Base-by-base conservation (phyloP, 2,888 invertebrate genomes). In the Dynastes grantii region DNA sequence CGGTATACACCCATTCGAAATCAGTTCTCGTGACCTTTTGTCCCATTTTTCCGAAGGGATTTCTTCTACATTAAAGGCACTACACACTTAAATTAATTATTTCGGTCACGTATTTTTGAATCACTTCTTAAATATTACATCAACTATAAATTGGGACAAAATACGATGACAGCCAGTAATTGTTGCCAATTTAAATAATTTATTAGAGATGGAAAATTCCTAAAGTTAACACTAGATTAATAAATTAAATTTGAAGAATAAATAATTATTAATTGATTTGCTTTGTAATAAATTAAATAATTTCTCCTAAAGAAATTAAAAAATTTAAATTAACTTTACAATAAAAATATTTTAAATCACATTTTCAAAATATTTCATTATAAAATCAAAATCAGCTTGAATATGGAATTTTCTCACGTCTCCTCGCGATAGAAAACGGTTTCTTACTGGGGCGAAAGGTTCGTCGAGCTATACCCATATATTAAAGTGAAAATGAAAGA, bases 1-100 rank as follows among this genome's bases (percentile, higher is more conserved):
- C 98, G 0, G 97, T 97, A 85, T 97, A 97, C 58, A 94, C 93
- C 99, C 99, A 99, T 88, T 99, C 98, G 87, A 98, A 99, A 90
- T 99, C 98, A 0, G 93, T 95, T 85, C 97, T 93, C 29, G 98
- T 97, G 65, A 98, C 98, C 86, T 93, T 93, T 84, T 97, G 97
- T 80, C 99, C 99, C 99, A 99, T 99, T 84, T 86, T 90, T 82
- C 58, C 9, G 61, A 55, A 40, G 22, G 11, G 11, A 37, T 11
- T 45, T 45, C 45, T 45, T 45, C 2, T 11, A 45, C 45, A 45
- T 45, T 2, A 27, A 22, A 6, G 6, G 22, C 55, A 58, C 55
- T 58, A 22, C 22, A 58, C 22, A 22, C 22, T n/a, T 1, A 58
- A 22, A 22, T 58, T 22, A 22, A 22, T 22, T 22, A 58, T 58